Percentiles rank a stretch among this genome's conserved stretches.
phyloP scores from a whole-genome alignment of 2,888 invertebrate genomes.

The Heterodera filipjevi region DNA sequence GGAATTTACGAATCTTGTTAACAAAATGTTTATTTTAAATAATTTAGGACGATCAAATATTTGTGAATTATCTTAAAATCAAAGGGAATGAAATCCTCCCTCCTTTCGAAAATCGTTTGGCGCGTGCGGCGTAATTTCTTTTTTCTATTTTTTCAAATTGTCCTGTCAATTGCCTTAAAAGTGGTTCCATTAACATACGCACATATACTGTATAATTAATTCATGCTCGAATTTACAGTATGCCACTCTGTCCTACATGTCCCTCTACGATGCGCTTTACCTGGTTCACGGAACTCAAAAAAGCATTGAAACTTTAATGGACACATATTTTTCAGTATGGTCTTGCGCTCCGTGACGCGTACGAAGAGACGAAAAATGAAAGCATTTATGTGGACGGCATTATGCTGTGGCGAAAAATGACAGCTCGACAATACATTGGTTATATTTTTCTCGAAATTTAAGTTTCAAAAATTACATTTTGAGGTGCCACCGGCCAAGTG shows the following conservation, averaged over 20 bases:
- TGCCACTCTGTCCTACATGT: conserved; percentile 62
- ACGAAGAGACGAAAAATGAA: conserved; percentile 52
- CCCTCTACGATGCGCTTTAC: conserved; percentile 59
- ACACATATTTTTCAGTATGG: conserved; percentile 48
- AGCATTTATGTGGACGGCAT: conserved; percentile 57
- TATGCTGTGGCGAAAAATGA: conserved; percentile 60
- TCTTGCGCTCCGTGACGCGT: conserved; percentile 60
- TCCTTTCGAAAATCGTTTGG: too few relatives aligned
- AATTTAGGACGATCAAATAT: too few relatives aligned
- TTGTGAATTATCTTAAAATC: too few relatives aligned
- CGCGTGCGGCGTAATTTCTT: too few relatives aligned
- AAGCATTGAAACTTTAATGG: background rate
- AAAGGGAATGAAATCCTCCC: too few relatives aligned
- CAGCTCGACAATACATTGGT: conserved; percentile 60
- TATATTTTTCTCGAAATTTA: background rate
- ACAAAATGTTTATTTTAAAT: too few relatives aligned
- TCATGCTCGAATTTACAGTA: conserved; percentile 52
- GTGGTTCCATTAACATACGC: too few relatives aligned
- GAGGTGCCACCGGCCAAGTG: conserved; percentile 62
- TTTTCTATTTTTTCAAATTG: too few relatives aligned
- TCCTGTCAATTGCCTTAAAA: too few relatives aligned
- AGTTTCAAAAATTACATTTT: background rate
- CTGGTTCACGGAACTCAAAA: background rate
- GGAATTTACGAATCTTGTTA: too few relatives aligned
- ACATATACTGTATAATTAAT: too few relatives aligned